A percentile compares a stretch with the other conserved stretches of the same genome.
Evolutionary conservation across 2,888 invertebrate genomes (phyloP).

Genomic region (Actias luna): DNA sequence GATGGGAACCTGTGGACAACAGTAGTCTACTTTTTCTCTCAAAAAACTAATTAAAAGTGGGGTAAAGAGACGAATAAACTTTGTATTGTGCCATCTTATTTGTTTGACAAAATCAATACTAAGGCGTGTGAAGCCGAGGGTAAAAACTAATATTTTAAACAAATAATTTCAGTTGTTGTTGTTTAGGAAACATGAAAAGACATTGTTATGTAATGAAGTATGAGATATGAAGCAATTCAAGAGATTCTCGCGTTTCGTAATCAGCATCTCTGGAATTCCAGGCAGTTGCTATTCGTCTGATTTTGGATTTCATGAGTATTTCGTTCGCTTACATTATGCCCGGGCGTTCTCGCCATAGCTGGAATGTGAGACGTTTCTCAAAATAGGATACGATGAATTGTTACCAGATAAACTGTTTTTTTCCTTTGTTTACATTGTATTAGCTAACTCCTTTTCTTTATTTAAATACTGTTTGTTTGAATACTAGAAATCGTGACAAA

Average conservation of each 20-base stretch:
- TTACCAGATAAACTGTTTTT: conserved; percentile 10
- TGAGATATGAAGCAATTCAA: neutral
- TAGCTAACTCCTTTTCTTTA: neutral
- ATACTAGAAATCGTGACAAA: too few relatives aligned
- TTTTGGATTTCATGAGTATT: conserved; percentile 8
- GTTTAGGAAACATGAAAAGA: neutral
- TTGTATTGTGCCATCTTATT: too few relatives aligned
- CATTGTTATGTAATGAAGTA: neutral
- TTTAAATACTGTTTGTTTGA: neutral
- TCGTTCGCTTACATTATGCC: neutral
- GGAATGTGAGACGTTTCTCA: conserved; percentile 19
- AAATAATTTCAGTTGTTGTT: too few relatives aligned
- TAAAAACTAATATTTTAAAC: too few relatives aligned
- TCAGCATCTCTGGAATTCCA: neutral
- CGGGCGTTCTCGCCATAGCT: conserved; percentile 13
- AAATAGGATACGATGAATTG: conserved; percentile 6
- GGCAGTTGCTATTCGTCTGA: neutral
- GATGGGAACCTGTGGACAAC: too few relatives aligned
- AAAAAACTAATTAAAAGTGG: too few relatives aligned
- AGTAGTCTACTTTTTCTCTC: too few relatives aligned
- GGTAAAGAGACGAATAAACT: too few relatives aligned
- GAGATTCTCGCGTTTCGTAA: neutral
- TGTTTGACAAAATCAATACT: too few relatives aligned
- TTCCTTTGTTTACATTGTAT: neutral
- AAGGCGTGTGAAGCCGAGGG: too few relatives aligned